phyloP scores from a whole-genome alignment of 1,140 invertebrate genomes.

The Phymastichus coffea region DNA sequence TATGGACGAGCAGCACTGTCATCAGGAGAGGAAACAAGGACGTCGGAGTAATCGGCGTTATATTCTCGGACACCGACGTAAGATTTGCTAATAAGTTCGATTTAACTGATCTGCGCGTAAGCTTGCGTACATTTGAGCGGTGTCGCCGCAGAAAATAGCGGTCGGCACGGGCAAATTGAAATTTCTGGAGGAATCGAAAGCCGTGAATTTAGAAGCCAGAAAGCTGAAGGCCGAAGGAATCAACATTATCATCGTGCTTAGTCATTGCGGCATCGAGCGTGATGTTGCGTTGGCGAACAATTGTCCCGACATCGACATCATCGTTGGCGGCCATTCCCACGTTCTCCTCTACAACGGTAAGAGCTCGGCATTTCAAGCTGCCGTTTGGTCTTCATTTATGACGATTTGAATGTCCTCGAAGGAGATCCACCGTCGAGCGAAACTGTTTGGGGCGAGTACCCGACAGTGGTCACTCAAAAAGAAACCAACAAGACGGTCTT shows the following conservation, averaged over 20 bases:
- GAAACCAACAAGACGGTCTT: constrained; percentile 63
- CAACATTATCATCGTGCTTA: constrained; percentile 77
- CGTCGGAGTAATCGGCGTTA: constrained; percentile 82
- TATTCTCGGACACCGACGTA: constrained; percentile 69
- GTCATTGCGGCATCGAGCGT: constrained; percentile 72
- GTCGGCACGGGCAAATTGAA: constrained; percentile 62
- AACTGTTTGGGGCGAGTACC: constrained; percentile 63
- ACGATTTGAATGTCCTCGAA: too few species aligned
- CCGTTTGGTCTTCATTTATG: too few species aligned
- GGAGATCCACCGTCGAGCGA: constrained; percentile 60
- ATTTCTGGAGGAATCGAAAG: constrained; percentile 68
- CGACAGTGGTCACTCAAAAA: constrained; percentile 62
- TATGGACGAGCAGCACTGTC: constrained; percentile 63
- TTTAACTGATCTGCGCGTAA: too few species aligned
- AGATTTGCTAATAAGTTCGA: constrained; percentile 44
- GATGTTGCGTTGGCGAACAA: constrained; percentile 70
- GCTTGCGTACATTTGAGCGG: too few species aligned
- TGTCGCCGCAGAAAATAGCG: constrained; percentile 58
- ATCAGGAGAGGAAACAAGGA: constrained; percentile 61
- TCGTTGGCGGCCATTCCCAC: constrained; percentile 88
- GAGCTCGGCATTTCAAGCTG: too few species aligned
- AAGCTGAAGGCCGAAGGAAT: constrained; percentile 63
- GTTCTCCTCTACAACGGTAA: constrained; percentile 69
- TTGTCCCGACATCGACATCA: constrained; percentile 69
- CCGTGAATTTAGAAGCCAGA: constrained; percentile 66